Evolutionary conservation across 2,113 vertebrate genomes (phyloP).

Genomic region (Brachyistius frenatus): DNA sequence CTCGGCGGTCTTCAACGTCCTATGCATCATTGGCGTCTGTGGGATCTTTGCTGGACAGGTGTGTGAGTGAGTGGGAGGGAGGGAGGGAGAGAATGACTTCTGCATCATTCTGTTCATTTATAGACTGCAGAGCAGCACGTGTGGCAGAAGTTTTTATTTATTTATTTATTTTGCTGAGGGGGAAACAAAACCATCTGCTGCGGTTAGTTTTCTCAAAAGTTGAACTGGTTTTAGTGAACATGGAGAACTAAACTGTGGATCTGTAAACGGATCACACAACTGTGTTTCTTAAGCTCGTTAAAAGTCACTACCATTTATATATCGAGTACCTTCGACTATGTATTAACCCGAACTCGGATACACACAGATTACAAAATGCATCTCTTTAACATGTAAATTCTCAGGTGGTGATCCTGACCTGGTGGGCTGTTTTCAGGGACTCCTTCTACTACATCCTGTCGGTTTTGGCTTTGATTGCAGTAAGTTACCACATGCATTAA

Average conservation of each 20-base stretch:
- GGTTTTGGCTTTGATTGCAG: constrained; percentile 91
- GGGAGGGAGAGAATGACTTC: constrained; percentile 5
- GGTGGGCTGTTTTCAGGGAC: constrained; percentile 96
- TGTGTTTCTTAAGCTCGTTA: background rate
- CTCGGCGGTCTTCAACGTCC: constrained; percentile 97
- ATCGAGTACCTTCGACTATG: background rate
- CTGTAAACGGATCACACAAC: background rate
- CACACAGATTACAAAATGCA: background rate
- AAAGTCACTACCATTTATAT: background rate
- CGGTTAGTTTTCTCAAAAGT: constrained; percentile 12
- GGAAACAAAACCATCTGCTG: constrained; percentile 51
- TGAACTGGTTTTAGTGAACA: constrained; percentile 17
- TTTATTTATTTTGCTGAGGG: constrained; percentile 16
- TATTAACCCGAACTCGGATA: background rate
- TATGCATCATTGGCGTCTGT: constrained; percentile 97
- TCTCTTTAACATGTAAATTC: background rate
- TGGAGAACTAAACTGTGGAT: constrained; percentile 18
- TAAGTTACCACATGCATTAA: constrained; percentile 81
- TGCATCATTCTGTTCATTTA: constrained; percentile 59
- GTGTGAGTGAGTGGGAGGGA: constrained; percentile 61
- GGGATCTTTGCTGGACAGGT: constrained; percentile 98
- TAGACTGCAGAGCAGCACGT: constrained; percentile 47
- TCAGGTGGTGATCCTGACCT: constrained; percentile 93
- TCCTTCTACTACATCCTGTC: constrained; percentile 94
- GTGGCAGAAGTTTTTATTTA: constrained; percentile 13